phyloP scores from a whole-genome alignment of 1,140 invertebrate genomes.

The Drosophila biarmipes region DNA sequence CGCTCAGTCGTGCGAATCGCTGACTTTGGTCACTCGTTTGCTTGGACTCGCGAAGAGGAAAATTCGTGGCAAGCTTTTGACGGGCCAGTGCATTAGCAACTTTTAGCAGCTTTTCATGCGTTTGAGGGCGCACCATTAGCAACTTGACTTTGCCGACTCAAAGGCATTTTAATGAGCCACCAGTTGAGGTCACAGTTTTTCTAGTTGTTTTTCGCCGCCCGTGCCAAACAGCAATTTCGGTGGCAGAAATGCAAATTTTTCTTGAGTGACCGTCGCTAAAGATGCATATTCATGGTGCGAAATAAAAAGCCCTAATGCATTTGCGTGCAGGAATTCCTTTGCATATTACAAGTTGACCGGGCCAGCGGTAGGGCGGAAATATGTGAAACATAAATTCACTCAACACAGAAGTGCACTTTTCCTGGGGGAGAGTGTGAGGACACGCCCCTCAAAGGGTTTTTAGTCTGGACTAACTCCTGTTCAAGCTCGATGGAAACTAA shows the following conservation, averaged over 20 bases:
- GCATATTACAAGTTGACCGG: conserved; percentile 48
- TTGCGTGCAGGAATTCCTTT: conserved; percentile 56
- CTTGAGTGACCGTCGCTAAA: conserved; percentile 38
- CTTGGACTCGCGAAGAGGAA: conserved; percentile 16
- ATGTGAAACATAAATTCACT: conserved; percentile 35
- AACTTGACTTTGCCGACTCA: conserved; percentile 52
- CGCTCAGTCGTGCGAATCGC: conserved; percentile 54
- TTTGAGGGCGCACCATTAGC: conserved; percentile 58
- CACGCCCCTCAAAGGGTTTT: conserved; percentile 16
- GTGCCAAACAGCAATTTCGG: conserved; percentile 52
- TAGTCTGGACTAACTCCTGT: conserved; percentile 21
- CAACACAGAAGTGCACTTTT: conserved; percentile 64
- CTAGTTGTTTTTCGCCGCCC: conserved; percentile 1
- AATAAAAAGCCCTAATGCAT: conserved; percentile 57
- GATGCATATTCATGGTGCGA: conserved; percentile 67
- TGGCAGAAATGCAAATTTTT: conserved; percentile 60
- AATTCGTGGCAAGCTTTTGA: conserved; percentile 59
- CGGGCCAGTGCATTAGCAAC: conserved; percentile 59
- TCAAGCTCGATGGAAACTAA: conserved; percentile 47
- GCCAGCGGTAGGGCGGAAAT: conserved; percentile 18
- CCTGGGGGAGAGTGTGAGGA: conserved; percentile 1
- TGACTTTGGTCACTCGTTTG: conserved; percentile 42
- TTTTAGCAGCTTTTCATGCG: conserved; percentile 32
- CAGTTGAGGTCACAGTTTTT: conserved; percentile 17
- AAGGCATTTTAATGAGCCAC: conserved; percentile 73